Evolutionary conservation across 2,888 invertebrate species (phyloP).

Genomic region (Ichneumoninae sp.): DNA sequence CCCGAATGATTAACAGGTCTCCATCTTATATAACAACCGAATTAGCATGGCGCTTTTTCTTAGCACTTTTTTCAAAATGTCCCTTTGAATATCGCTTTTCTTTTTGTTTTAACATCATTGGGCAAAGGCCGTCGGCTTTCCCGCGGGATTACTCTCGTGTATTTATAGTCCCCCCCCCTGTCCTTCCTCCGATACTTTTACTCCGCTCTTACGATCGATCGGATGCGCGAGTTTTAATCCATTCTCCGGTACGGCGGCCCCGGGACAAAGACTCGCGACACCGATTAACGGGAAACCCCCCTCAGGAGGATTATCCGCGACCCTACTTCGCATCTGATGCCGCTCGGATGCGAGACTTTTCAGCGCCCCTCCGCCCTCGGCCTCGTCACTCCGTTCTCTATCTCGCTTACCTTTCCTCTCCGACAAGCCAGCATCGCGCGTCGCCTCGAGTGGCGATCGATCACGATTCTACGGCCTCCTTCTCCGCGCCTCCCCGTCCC

Average conservation of each 20-base stretch:
- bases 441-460: constrained; percentile 54
- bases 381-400: constrained; percentile 44
- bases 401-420: constrained; percentile 36
- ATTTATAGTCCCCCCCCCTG: not conserved
- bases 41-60: not conserved
- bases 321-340: constrained; percentile 34
- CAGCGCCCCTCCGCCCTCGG: constrained; percentile 34
- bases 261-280: constrained; percentile 53
- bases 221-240: constrained; percentile 59
- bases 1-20: not conserved
- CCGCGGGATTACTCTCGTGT: constrained; percentile 14
- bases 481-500: constrained; percentile 54
- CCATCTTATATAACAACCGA: not conserved
- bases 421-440: constrained; percentile 36
- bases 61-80: not conserved
- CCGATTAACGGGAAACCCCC: constrained; percentile 53
- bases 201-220: constrained; percentile 47
- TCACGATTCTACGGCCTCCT: constrained; percentile 51
- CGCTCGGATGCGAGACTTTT: constrained; percentile 32
- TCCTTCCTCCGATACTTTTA: constrained; percentile 12
- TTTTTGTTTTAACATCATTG: not conserved
- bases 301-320: constrained; percentile 53
- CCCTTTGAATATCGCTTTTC: not conserved
- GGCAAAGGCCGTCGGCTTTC: not conserved
- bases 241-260: constrained; percentile 33